Percentiles rank a stretch among this genome's conserved stretches.
These are phyloP conservation scores for Coendou prehensilis DNA, from an alignment of 2,797 vertebrate species.

Conservation along the genomic window DNA sequence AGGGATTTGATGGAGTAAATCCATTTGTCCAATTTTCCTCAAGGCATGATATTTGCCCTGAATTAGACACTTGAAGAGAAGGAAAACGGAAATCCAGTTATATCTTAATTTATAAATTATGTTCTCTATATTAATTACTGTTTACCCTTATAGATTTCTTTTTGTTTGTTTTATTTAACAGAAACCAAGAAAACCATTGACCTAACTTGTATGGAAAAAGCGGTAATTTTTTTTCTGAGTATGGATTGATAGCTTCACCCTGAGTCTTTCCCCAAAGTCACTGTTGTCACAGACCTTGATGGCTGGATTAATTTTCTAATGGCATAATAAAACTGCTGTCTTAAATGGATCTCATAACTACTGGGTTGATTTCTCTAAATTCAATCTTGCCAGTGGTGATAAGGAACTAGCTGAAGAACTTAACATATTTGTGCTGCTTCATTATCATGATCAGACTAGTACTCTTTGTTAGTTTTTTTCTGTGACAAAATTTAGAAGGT, in stretches of 20 bases:
- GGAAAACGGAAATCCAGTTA: neutral
- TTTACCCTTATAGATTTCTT: neutral
- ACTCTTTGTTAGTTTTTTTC: neutral
- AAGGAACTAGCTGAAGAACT: neutral
- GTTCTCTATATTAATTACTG: neutral
- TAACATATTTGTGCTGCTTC: neutral
- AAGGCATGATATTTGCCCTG: neutral
- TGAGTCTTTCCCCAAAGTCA: neutral
- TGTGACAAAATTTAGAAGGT: neutral
- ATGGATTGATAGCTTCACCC: neutral
- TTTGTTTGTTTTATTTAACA: slow-evolving; percentile 1
- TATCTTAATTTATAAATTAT: slow-evolving; percentile 1
- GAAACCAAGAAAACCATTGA: neutral
- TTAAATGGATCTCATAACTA: neutral
- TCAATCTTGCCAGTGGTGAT: neutral
- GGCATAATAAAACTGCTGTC: neutral
- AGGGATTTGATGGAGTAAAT: neutral
- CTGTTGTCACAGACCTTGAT: neutral
- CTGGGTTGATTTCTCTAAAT: neutral
- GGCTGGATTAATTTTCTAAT: neutral
- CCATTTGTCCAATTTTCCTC: neutral
- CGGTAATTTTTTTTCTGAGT: neutral
- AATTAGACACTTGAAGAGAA: neutral
- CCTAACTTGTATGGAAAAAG: neutral
- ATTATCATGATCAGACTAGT: neutral